Evolutionary conservation across 2,797 vertebrate species (phyloP), one percentile per base, ranked within the genome.

Genomic region (Synaphobranchus kaupii): DNA sequence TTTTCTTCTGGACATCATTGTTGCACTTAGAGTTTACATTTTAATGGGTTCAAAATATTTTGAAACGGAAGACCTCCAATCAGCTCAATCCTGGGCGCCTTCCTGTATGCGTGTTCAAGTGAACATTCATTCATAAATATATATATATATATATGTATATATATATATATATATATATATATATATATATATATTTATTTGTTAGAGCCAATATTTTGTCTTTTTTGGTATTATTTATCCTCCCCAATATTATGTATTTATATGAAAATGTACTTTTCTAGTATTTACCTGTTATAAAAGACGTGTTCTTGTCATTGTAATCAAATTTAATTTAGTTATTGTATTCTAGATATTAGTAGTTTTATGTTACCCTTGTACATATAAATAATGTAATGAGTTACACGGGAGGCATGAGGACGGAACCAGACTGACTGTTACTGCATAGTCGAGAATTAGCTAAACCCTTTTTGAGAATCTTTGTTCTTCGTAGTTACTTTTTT

Each of bases 21-120:
- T 98, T 99, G 98, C 98, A 99, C 98, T 99, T 99, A 98, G 97
- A 98, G 98, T 99, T 99, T 99, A 99, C 98, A 99, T 98, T 97
- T 96, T 97, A 98, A 97, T 98, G 97, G 96, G 96, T 97, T 91
- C 91, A 92, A 90, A 93, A 95, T 96, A 96, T 97, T 96, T 97
- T 96, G 94, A 96, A 94, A 94, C 92, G 96, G 96, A 96, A 97
- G 97, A 95, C 93, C 92, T 96, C 94, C 94, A 96, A 96, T 96
- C 96, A 96, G 92, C 91, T 91, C 91, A 91, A 93, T 90, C 39
- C 91, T 93, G 93, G 92, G 85, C 7, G 94, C 95, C 95, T 96
- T 97, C 97, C 96, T 96, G 95, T 95, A 96, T 97, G 95, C 94
- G 97, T 98, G 98, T 98, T 98, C 97, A 96, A 96, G 97, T 97